Percentiles rank a stretch among this genome's conserved stretches.
phyloP scores from a whole-genome alignment of 1,140 invertebrate species.

The Hylaeus anthracinus region DNA sequence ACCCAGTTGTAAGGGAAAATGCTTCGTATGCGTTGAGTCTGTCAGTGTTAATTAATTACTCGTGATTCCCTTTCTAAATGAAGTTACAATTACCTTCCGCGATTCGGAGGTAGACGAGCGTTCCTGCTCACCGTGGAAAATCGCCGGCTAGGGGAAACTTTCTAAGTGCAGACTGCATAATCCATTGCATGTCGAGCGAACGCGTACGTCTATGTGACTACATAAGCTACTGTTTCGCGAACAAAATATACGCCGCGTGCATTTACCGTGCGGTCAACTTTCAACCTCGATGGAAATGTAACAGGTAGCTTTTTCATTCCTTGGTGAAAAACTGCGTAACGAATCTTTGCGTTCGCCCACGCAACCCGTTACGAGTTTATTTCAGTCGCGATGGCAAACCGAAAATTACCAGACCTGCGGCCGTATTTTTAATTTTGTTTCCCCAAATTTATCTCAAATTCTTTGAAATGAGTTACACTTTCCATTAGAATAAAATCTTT shows the following conservation, averaged over 20 bases:
- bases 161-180: slow-evolving; percentile 62
- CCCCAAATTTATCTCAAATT: too few relatives aligned
- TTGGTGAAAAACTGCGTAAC: slow-evolving; percentile 26
- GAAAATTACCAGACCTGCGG: too few relatives aligned
- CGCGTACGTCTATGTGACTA: background rate
- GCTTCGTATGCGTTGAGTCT: background rate
- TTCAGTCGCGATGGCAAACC: background rate
- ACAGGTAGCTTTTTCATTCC: slow-evolving; percentile 47
- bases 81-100: background rate
- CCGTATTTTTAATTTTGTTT: too few relatives aligned
- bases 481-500: too few relatives aligned
- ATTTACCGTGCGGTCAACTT: slow-evolving; percentile 43
- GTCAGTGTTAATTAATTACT: slow-evolving; percentile 16
- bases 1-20: too few relatives aligned
- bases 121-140: slow-evolving; percentile 42
- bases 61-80: background rate
- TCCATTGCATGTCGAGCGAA: slow-evolving; percentile 51
- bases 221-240: slow-evolving; percentile 7
- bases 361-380: slow-evolving; percentile 28
- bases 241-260: background rate
- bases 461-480: too few relatives aligned
- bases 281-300: slow-evolving; percentile 60
- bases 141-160: slow-evolving; percentile 52
- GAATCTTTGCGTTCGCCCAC: background rate
- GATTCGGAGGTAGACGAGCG: slow-evolving; percentile 24